These are phyloP conservation scores for Charaxes varanes DNA, from an alignment of 1,140 invertebrate genomes.

Conservation along the genomic window DNA sequence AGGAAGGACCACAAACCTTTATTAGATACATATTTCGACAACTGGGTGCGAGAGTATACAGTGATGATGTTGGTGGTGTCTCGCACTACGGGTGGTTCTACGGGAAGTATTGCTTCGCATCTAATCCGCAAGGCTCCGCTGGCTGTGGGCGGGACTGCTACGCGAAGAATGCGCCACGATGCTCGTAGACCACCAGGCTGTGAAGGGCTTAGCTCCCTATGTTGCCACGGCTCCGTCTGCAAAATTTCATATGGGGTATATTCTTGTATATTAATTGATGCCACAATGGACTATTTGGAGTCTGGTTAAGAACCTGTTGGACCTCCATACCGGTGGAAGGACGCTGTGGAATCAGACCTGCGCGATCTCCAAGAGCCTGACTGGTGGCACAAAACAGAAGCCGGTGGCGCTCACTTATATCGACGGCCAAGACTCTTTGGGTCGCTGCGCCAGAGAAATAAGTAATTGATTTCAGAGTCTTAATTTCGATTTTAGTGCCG, in stretches of 20 bases:
- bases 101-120: constrained; percentile 47
- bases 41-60: constrained; percentile 49
- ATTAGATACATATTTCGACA: constrained; percentile 60
- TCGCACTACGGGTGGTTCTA: constrained; percentile 52
- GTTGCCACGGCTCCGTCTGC: constrained; percentile 57
- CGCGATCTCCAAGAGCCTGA: too few relatives aligned
- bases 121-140: constrained; percentile 52
- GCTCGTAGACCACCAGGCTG: constrained; percentile 46
- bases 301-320: not conserved
- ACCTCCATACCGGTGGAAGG: not conserved
- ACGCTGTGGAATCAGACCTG: too few relatives aligned
- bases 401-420: too few relatives aligned
- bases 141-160: constrained; percentile 39
- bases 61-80: constrained; percentile 44
- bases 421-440: too few relatives aligned
- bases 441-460: too few relatives aligned
- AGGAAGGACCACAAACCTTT: constrained; percentile 45
- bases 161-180: constrained; percentile 51
- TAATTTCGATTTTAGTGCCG: too few relatives aligned
- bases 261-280: not conserved
- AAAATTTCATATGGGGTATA: too few relatives aligned
- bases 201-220: constrained; percentile 38
- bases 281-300: not conserved
- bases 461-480: too few relatives aligned
- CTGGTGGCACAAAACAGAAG: too few relatives aligned